These are phyloP conservation scores for Scomberomorus guttatus DNA, from an alignment of 2,797 vertebrate species.

Conservation along the genomic window DNA sequence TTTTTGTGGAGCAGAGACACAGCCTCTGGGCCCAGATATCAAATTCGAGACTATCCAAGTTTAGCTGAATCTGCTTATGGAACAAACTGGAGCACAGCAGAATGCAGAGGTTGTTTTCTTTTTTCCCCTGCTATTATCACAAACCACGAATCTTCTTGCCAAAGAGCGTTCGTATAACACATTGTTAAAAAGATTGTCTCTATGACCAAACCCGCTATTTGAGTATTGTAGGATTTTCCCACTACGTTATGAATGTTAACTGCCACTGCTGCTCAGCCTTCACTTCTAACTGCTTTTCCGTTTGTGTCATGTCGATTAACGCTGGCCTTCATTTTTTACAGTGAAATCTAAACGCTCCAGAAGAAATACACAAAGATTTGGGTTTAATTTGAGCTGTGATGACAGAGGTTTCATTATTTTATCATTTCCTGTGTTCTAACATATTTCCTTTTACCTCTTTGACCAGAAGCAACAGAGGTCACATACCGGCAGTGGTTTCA, in stretches of 20 bases:
- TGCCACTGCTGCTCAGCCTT: conserved; percentile 22
- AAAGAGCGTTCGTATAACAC: conserved; percentile 51
- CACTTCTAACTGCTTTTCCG: conserved; percentile 57
- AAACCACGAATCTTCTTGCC: conserved; percentile 58
- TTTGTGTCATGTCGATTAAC: conserved; percentile 62
- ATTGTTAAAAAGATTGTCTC: conserved; percentile 81
- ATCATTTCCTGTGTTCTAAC: conserved; percentile 76
- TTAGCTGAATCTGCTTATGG: conserved; percentile 57
- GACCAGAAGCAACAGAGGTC: conserved; percentile 83
- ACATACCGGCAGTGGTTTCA: conserved; percentile 81
- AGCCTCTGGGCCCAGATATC: conserved; percentile 8
- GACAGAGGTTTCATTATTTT: conserved; percentile 54
- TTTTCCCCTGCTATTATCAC: conserved; percentile 42
- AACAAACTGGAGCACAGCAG: conserved; percentile 38
- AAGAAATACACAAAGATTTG: conserved; percentile 34
- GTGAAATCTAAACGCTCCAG: conserved; percentile 65
- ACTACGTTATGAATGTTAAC: conserved; percentile 61
- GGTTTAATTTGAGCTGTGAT: conserved; percentile 44
- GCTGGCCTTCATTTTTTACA: conserved; percentile 59
- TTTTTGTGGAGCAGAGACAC: conserved; percentile 40
- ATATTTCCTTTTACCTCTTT: conserved; percentile 80
- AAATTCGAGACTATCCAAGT: conserved; percentile 22
- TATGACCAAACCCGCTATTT: conserved; percentile 72
- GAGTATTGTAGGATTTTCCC: conserved; percentile 75
- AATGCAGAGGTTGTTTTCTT: conserved; percentile 40